A percentile compares a stretch with the other conserved stretches of the same genome.
Evolutionary conservation across 2,888 invertebrate genomes (phyloP).

Genomic region (Metalampra italica): DNA sequence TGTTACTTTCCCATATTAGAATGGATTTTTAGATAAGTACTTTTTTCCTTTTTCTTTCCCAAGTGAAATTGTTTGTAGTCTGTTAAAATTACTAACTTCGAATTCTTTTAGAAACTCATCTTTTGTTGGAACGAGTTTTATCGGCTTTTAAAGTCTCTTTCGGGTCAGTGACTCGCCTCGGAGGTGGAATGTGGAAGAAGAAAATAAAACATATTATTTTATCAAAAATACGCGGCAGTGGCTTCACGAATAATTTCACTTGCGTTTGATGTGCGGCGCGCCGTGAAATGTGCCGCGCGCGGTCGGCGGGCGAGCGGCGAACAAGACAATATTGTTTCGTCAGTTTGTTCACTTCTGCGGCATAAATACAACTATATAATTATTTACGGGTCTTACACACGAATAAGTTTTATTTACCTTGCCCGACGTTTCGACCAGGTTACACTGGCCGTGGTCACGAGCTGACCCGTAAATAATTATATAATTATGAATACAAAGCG

Average conservation of each 20-base stretch:
- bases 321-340: background rate
- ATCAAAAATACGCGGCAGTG: background rate
- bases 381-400: too few species aligned
- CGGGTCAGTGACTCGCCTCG: constrained; percentile 12
- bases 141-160: constrained; percentile 11
- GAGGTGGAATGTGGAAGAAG: background rate
- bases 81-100: constrained; percentile 18
- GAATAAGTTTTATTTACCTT: too few species aligned
- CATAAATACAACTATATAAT: background rate
- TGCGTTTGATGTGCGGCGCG: constrained; percentile 26
- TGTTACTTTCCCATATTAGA: too few species aligned
- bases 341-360: background rate
- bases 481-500: too few species aligned
- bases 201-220: constrained; percentile 2
- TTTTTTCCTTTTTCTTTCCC: too few species aligned
- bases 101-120: constrained; percentile 11
- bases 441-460: too few species aligned
- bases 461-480: too few species aligned
- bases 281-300: constrained; percentile 13
- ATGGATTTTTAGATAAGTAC: too few species aligned
- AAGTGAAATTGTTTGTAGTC: constrained; percentile 23
- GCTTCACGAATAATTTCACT: constrained; percentile 30
- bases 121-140: constrained; percentile 13
- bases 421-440: too few species aligned
- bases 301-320: background rate